A percentile compares a stretch with the other conserved stretches of the same genome.
Conservation (phyloP, 2,113 vertebrate species). For the Vombatus ursinus region DNA sequence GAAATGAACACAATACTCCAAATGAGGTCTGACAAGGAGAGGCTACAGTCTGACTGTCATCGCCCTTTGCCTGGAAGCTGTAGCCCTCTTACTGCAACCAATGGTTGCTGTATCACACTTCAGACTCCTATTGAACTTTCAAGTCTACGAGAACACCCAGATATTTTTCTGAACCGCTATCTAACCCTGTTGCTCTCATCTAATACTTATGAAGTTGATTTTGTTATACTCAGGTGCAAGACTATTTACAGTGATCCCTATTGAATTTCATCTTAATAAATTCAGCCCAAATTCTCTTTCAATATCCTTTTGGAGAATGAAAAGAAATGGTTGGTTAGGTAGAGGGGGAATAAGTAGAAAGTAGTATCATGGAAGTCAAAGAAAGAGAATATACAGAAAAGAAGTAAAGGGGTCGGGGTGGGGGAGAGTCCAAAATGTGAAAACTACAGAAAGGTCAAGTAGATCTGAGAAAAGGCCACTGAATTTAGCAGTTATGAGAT, state of each 20-base stretch:
- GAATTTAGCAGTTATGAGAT: background rate
- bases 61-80: background rate
- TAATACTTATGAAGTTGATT: background rate
- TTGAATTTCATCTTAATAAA: background rate
- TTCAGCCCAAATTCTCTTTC: background rate
- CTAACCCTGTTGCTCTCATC: background rate
- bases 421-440: background rate
- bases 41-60: background rate
- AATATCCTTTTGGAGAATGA: background rate
- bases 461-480: background rate
- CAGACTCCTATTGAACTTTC: background rate
- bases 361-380: background rate
- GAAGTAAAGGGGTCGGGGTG: background rate
- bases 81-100: background rate
- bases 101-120: background rate
- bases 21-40: background rate
- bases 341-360: background rate
- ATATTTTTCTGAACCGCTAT: background rate
- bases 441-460: background rate
- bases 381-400: background rate
- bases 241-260: background rate
- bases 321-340: background rate
- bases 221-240: background rate
- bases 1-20: background rate
- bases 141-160: background rate